Evolutionary conservation across 2,113 vertebrate genomes (phyloP), one percentile per base, ranked within the genome.

Genomic region (Neofelis nebulosa): DNA sequence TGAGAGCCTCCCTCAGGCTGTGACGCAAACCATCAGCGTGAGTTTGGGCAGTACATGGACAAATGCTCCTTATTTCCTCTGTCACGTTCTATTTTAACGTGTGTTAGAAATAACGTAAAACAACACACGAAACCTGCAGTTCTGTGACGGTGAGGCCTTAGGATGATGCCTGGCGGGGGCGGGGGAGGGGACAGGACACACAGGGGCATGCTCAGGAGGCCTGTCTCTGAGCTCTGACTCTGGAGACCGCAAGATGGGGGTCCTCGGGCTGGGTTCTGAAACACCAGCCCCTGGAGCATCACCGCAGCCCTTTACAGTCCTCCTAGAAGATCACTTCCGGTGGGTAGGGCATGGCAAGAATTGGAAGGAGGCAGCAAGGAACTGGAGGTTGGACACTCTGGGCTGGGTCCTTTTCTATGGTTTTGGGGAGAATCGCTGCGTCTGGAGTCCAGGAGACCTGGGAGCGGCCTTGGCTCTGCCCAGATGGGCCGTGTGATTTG

Each of bases 371-470:
- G 13, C 66, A 27, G 41, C 38, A 3, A 1, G 6, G 27, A 36
- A 18, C n/a, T 19, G n/a, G 33, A 25, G 41, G 12, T 11, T 11
- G 5, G 69, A 45, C 21, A 8, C 15, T 11, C 50, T 16, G 50
- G 14, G 10, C 80, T n/a, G 31, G 13, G 14, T 23, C 23, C 8
- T 50, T 0, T 23, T 29, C 19, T 33, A 0, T 0, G 0, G 10
- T 19, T 65, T 80, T 0, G 0, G 74, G 65, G 33, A 71, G 52
- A 9, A 33, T 33, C 2, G 10, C 84, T 14, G 16, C 1, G 0
- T 57, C 48, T 55, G 4, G 63, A 63, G 81, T 41, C 71, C 3
- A 5, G 61, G 55, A 78, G 83, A 45, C 41, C 83, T 29, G 29
- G 57, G 2, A 29, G 29, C 4, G 29, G 27, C 33, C 55, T 41